Percentiles rank a stretch among this genome's conserved stretches.
These are phyloP conservation scores for Characodon lateralis DNA, from an alignment of 2,797 vertebrate species.

Conservation along the genomic window DNA sequence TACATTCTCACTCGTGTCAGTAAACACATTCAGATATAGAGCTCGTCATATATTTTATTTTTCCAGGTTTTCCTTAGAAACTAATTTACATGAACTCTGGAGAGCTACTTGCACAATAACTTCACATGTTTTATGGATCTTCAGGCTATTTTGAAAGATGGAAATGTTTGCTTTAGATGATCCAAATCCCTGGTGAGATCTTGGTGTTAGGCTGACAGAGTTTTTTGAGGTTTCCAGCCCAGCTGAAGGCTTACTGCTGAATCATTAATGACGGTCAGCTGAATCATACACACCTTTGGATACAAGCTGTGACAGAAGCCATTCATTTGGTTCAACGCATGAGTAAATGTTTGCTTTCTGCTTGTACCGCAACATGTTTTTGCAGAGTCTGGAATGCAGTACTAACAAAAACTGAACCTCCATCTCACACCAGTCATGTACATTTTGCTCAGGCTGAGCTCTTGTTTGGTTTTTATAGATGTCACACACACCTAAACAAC, in stretches of 20 bases:
- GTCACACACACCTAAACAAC: background rate
- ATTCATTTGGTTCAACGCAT: slow-evolving; percentile 7
- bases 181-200: background rate
- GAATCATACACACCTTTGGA: slow-evolving; percentile 22
- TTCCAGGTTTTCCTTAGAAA: no score
- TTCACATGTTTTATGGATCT: background rate
- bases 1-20: no score
- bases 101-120: background rate
- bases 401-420: background rate
- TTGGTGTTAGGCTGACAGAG: background rate
- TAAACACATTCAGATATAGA: no score
- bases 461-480: background rate
- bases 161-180: background rate
- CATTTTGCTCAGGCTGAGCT: background rate
- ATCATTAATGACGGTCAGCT: slow-evolving; percentile 17
- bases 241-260: background rate
- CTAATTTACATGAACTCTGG: no score
- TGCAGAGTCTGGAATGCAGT: slow-evolving; percentile 41
- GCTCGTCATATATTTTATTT: no score
- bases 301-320: slow-evolving; percentile 6
- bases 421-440: background rate
- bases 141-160: background rate
- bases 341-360: background rate
- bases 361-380: slow-evolving; percentile 32
- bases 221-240: background rate